Conservation (phyloP, 1,140 invertebrate genomes). For the Pseudomyrmex pallidus region DNA sequence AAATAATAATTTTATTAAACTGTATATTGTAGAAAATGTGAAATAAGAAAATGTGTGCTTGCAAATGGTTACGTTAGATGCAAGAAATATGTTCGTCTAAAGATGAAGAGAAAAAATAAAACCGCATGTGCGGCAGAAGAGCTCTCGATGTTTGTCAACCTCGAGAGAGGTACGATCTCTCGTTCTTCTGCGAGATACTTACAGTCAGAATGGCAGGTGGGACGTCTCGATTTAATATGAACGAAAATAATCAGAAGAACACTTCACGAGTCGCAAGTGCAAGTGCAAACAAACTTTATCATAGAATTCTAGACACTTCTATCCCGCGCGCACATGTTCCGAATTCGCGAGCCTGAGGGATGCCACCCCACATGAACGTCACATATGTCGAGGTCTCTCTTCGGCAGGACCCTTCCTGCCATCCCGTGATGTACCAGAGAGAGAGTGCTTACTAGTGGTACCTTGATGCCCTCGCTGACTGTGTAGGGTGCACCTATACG, state of each 20-base stretch:
- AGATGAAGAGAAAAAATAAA: not conserved
- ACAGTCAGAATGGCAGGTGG: constrained; percentile 40
- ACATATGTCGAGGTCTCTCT: constrained; percentile 78
- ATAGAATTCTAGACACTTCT: constrained; percentile 79
- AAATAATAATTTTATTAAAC: not conserved
- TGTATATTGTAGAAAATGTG: not conserved
- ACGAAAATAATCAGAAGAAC: constrained; percentile 73
- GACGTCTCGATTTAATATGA: constrained; percentile 42
- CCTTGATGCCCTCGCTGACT: constrained; percentile 43
- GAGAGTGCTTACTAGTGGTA: constrained; percentile 30
- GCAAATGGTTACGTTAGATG: not conserved
- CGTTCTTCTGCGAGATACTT: not conserved
- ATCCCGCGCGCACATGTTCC: constrained; percentile 77
- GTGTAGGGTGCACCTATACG: constrained; percentile 65
- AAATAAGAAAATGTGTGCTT: not conserved
- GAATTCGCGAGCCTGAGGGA: constrained; percentile 74
- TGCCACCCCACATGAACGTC: constrained; percentile 79
- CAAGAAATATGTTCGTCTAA: not conserved
- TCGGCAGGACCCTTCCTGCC: constrained; percentile 72
- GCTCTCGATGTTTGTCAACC: constrained; percentile 2
- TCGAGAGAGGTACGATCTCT: not conserved
- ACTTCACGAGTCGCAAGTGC: constrained; percentile 68
- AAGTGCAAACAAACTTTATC: constrained; percentile 79
- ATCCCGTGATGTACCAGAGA: constrained; percentile 50
- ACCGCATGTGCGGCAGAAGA: not conserved